These are phyloP conservation scores for Ophraella communa DNA, from an alignment of 2,888 invertebrate genomes.

Conservation along the genomic window DNA sequence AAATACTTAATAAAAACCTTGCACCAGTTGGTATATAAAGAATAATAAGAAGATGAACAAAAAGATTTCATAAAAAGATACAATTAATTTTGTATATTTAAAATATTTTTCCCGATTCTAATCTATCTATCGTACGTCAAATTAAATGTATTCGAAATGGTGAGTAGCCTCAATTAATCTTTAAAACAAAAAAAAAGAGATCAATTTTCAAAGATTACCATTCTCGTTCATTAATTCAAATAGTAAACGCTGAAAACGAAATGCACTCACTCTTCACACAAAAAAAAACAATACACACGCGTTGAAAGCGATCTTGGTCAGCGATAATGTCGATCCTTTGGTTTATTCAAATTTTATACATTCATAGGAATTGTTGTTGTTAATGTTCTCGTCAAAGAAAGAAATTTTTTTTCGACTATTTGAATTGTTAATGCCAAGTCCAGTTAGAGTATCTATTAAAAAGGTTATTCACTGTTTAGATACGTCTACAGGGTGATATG, in stretches of 20 bases:
- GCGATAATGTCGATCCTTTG: constrained; percentile 1
- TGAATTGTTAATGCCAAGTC: background rate
- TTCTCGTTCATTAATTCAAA: constrained; percentile 3
- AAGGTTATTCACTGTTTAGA: background rate
- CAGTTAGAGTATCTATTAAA: background rate
- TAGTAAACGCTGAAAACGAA: constrained; percentile 3
- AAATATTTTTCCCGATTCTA: background rate
- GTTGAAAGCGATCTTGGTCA: background rate
- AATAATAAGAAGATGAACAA: no score
- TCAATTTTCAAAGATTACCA: background rate
- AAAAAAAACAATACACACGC: constrained; percentile 2
- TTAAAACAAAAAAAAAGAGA: background rate
- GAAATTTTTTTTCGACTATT: background rate
- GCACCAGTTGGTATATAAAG: no score
- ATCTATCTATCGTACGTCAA: background rate
- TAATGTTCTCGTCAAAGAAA: background rate
- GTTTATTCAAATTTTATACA: constrained; percentile 5
- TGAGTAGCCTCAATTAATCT: background rate
- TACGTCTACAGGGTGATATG: background rate
- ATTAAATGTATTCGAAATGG: constrained; percentile 5
- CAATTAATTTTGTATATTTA: background rate
- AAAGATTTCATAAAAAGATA: background rate
- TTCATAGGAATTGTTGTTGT: background rate
- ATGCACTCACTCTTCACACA: background rate
- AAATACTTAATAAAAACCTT: no score